A percentile compares a stretch with the other conserved stretches of the same genome.
Evolutionary conservation across 2,113 vertebrate genomes (phyloP).

Genomic region (Engraulis encrasicolus): DNA sequence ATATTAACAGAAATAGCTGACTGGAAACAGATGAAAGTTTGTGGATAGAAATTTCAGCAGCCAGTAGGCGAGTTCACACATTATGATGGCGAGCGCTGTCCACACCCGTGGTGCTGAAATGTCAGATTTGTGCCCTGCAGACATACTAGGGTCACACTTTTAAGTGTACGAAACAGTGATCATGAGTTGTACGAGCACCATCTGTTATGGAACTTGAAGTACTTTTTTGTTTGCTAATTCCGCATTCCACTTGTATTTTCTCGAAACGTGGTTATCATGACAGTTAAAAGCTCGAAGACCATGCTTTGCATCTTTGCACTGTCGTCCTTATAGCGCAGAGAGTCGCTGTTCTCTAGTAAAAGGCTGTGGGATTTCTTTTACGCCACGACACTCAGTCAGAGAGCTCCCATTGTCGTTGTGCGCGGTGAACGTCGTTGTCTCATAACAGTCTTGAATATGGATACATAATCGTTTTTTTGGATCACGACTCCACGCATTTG

Average conservation of each 20-base stretch:
- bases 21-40: too few species aligned
- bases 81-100: not conserved
- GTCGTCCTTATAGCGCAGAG: not conserved
- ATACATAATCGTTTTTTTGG: not conserved
- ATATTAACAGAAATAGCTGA: too few species aligned
- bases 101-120: not conserved
- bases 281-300: too few species aligned
- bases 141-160: not conserved
- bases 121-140: too few species aligned
- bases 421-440: not conserved
- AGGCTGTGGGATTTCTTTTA: not conserved
- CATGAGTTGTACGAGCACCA: not conserved
- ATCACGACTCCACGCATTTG: not conserved
- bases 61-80: too few species aligned
- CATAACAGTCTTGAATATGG: not conserved
- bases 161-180: not conserved
- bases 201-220: too few species aligned
- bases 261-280: too few species aligned
- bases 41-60: too few species aligned
- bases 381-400: not conserved
- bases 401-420: conserved; percentile 22
- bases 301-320: too few species aligned
- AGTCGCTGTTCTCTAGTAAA: conserved; percentile 7
- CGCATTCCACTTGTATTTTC: too few species aligned
- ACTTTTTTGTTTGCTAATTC: too few species aligned